These are phyloP conservation scores for Bedellia somnulentella DNA, from an alignment of 2,888 invertebrate genomes.

Conservation along the genomic window DNA sequence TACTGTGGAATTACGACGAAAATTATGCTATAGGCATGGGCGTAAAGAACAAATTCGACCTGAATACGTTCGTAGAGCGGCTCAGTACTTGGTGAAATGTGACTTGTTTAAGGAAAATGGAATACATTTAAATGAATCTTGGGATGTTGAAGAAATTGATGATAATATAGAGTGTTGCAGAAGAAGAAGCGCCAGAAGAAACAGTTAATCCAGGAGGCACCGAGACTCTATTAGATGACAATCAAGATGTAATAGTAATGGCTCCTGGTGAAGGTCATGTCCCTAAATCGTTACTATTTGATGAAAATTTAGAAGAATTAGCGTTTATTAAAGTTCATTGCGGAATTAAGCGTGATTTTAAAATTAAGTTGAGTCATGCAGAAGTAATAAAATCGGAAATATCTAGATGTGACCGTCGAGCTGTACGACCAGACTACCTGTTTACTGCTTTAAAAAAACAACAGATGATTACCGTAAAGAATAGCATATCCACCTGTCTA, in stretches of 20 bases:
- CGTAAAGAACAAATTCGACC: conserved; percentile 12
- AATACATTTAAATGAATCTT: not conserved
- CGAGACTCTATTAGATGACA: conserved; percentile 12
- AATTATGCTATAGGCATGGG: conserved; percentile 11
- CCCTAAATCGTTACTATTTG: conserved; percentile 11
- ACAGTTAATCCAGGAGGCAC: conserved; percentile 9
- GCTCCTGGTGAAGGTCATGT: conserved; percentile 12
- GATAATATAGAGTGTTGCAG: not conserved
- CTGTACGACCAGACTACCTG: conserved; percentile 12
- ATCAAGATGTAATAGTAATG: conserved; percentile 9
- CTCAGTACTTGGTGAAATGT: conserved; percentile 9
- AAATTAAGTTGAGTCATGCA: conserved; percentile 9
- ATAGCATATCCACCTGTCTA: conserved; percentile 10
- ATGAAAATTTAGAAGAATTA: conserved; percentile 10
- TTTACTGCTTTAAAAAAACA: conserved; percentile 11
- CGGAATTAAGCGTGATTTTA: conserved; percentile 10
- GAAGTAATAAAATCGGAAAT: conserved; percentile 12
- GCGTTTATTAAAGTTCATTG: conserved; percentile 11
- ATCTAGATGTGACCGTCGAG: conserved; percentile 10
- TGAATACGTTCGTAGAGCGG: conserved; percentile 8
- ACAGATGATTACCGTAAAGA: conserved; percentile 5
- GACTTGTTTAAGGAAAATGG: not conserved
- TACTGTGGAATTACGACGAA: conserved; percentile 10
- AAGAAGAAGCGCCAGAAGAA: conserved; percentile 2
- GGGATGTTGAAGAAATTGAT: not conserved